These are phyloP conservation scores for Aphelocoma californica DNA, from an alignment of 2,797 vertebrate genomes.

Conservation along the genomic window DNA sequence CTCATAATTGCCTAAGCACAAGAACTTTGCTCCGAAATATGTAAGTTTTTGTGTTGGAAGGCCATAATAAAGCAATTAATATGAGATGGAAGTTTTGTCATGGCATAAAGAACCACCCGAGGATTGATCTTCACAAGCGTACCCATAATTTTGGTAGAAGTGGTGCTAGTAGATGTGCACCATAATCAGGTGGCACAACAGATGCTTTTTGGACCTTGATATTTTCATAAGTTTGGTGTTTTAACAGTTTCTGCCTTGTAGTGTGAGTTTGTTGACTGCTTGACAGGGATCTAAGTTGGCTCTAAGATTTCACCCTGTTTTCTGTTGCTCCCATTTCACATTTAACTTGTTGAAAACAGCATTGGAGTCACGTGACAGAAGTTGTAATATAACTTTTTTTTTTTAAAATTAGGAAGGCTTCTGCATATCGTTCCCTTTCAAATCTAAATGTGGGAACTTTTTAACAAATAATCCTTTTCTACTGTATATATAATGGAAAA, in stretches of 20 bases:
- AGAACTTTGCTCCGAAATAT: slow-evolving; percentile 10
- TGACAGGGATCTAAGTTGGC: neutral
- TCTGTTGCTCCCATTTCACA: slow-evolving; percentile 40
- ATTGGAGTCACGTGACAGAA: neutral
- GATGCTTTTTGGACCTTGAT: neutral
- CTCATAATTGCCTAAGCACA: slow-evolving; percentile 4
- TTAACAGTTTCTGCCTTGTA: neutral
- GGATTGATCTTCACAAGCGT: neutral
- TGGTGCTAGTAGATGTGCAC: neutral
- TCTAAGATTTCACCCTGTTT: neutral
- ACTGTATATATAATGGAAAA: slow-evolving; percentile 31
- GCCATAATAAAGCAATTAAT: neutral
- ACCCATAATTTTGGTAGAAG: neutral
- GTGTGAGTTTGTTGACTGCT: neutral
- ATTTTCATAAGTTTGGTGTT: neutral
- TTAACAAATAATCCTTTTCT: slow-evolving; percentile 28
- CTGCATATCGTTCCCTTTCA: neutral
- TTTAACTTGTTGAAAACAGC: neutral
- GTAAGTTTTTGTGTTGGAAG: neutral
- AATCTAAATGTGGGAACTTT: neutral
- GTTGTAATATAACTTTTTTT: neutral
- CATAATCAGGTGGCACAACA: neutral
- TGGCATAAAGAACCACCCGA: neutral
- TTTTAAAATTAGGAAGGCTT: slow-evolving; percentile 35
- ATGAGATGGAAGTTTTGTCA: neutral